These are phyloP conservation scores for Hippasteria phrygiana DNA, from an alignment of 53 echinoderm and acorn worm species.

Conservation along the genomic window DNA sequence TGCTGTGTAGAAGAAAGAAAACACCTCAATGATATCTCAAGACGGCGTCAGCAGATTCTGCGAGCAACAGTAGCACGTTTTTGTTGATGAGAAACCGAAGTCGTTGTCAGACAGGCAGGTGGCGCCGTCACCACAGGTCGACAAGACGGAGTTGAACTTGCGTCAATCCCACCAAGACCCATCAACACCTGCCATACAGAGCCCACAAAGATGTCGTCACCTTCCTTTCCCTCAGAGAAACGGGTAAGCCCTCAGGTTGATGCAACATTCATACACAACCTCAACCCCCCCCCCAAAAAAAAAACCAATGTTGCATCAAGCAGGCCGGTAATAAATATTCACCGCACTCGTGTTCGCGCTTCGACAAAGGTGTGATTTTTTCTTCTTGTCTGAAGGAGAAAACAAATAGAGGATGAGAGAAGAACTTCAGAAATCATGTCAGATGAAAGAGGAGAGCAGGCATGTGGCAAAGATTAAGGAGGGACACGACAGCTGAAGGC, in stretches of 20 bases:
- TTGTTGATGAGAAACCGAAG: no score
- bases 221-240: not conserved
- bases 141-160: not conserved
- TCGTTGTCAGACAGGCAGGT: no score
- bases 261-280: slow-evolving; percentile 1
- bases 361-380: no score
- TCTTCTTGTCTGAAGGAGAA: not conserved
- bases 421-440: not conserved
- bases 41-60: no score
- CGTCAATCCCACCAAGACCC: not conserved
- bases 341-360: no score
- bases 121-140: no score
- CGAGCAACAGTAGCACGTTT: no score
- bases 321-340: not conserved
- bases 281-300: not conserved
- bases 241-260: not conserved
- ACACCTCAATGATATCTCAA: no score
- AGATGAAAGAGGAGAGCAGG: not conserved
- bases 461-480: not conserved
- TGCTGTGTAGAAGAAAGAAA: no score
- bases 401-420: not conserved
- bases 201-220: not conserved
- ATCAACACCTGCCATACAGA: not conserved
- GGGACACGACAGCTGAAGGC: not conserved
- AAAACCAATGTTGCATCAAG: not conserved